Evolutionary conservation across 2,113 vertebrate species (phyloP).

Genomic region (Psilopsiagon aurifrons): DNA sequence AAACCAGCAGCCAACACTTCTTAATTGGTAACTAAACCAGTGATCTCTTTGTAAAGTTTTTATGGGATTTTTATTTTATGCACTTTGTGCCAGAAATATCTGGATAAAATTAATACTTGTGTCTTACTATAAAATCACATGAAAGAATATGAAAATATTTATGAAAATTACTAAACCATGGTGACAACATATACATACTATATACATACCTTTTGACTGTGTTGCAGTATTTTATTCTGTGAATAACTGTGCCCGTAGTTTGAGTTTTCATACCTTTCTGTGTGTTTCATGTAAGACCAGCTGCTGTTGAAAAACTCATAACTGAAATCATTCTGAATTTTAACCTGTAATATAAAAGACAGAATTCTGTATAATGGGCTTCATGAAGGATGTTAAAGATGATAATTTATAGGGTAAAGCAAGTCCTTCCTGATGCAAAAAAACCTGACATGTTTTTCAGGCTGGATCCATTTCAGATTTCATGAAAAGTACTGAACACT

Average conservation of each 20-base stretch:
- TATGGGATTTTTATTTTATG: not conserved
- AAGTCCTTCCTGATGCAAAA: not conserved
- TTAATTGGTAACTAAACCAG: not conserved
- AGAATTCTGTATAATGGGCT: not conserved
- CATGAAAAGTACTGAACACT: not conserved
- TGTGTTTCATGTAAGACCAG: conserved; percentile 86
- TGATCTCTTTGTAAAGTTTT: not conserved
- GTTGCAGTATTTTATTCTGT: not conserved
- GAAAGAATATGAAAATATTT: not conserved
- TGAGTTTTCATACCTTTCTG: not conserved
- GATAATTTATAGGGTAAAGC: not conserved
- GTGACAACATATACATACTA: conserved; percentile 32
- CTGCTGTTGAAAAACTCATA: conserved; percentile 89
- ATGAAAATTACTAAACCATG: not conserved
- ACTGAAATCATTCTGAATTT: conserved; percentile 86
- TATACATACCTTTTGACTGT: conserved; percentile 68
- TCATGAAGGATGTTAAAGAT: not conserved
- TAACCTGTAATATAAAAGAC: conserved; percentile 78
- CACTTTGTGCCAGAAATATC: not conserved
- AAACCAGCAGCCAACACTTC: not conserved
- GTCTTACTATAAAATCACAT: not conserved
- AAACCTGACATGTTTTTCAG: not conserved
- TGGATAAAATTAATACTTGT: not conserved
- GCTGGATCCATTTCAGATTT: not conserved
- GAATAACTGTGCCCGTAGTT: not conserved